phyloP scores from a whole-genome alignment of 2,888 invertebrate genomes.

The Orchesellides sinensis region DNA sequence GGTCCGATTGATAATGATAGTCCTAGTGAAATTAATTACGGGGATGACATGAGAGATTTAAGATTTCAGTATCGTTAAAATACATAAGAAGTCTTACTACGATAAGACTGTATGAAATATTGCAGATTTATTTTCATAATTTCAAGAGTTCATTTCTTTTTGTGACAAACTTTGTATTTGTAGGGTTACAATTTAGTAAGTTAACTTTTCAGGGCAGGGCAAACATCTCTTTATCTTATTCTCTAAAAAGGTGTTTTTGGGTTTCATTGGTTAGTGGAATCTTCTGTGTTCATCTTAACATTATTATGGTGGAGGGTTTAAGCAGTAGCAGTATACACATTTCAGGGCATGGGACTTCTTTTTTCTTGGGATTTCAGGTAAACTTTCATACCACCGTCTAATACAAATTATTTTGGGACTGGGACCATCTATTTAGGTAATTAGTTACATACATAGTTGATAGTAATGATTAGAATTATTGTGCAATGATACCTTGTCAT shows the following conservation, averaged over 20 bases:
- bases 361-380: not conserved
- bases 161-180: not conserved
- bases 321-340: not conserved
- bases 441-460: not conserved
- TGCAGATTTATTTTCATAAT: too few relatives aligned
- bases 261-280: not conserved
- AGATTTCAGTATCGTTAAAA: slow-evolving; percentile 18
- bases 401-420: not conserved
- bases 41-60: slow-evolving; percentile 18
- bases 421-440: not conserved
- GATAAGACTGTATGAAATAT: too few relatives aligned
- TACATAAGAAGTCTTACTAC: not conserved
- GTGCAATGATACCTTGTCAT: not conserved
- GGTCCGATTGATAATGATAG: not conserved
- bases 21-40: slow-evolving; percentile 19
- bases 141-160: not conserved
- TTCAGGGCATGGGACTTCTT: not conserved
- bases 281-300: not conserved
- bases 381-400: too few relatives aligned
- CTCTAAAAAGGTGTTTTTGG: not conserved
- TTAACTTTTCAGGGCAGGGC: not conserved
- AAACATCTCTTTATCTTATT: not conserved
- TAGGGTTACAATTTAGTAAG: too few relatives aligned
- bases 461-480: not conserved
- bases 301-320: too few relatives aligned